Conservation (phyloP, 1,140 invertebrate genomes). For the Papilio dardanus region DNA sequence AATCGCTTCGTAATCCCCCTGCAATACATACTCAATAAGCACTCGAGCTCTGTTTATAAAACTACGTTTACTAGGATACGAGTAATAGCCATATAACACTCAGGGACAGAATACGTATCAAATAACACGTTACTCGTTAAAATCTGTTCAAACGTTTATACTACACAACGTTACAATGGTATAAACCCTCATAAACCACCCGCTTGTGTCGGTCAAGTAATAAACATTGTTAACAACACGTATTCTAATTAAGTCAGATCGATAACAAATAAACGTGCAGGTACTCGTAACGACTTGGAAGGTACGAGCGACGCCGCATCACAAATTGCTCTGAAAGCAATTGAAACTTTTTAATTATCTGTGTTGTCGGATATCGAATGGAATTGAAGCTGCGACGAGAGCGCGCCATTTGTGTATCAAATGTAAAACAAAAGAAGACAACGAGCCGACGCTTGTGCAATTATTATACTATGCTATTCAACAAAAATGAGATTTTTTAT, state of each 20-base stretch:
- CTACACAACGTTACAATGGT: too few relatives aligned
- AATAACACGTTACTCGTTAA: too few relatives aligned
- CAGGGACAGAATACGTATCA: too few relatives aligned
- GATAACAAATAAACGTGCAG: background rate
- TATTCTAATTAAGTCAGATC: background rate
- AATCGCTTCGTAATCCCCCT: too few relatives aligned
- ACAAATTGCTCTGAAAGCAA: background rate
- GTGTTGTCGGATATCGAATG: conserved; percentile 4
- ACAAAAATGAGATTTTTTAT: background rate
- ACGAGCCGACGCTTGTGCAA: background rate
- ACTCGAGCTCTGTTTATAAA: too few relatives aligned
- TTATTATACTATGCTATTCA: background rate
- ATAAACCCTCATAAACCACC: too few relatives aligned
- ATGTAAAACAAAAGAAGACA: background rate
- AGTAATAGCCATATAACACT: too few relatives aligned
- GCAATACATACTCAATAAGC: too few relatives aligned
- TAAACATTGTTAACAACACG: background rate
- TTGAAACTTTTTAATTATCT: conserved; percentile 19
- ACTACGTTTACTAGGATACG: too few relatives aligned
- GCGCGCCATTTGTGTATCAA: background rate
- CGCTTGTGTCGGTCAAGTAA: too few relatives aligned
- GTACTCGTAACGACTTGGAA: conserved; percentile 10
- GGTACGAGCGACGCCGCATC: background rate
- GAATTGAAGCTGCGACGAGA: background rate
- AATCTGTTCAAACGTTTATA: too few relatives aligned